Conservation (phyloP, 2,113 vertebrate genomes). For the Silurus meridionalis region DNA sequence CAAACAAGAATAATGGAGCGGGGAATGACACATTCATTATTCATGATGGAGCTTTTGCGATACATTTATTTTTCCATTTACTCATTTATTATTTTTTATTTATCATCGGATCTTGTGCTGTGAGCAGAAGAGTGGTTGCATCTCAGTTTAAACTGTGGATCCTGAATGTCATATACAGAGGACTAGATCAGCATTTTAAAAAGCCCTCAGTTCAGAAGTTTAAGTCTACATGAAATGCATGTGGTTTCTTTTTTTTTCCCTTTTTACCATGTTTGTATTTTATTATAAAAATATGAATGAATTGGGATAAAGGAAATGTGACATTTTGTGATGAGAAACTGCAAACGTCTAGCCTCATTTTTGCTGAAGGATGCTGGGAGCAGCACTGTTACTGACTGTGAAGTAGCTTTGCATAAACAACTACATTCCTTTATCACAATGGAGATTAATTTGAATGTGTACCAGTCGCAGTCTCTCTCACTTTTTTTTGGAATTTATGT, state of each 20-base stretch:
- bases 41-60: constrained; percentile 58
- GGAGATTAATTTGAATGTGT: constrained; percentile 56
- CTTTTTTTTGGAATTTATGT: constrained; percentile 58
- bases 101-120: constrained; percentile 40
- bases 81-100: constrained; percentile 56
- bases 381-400: constrained; percentile 33
- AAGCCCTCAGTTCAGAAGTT: neutral
- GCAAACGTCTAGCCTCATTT: constrained; percentile 35
- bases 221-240: constrained; percentile 1
- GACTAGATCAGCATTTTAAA: constrained; percentile 25
- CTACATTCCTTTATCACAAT: constrained; percentile 51
- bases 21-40: constrained; percentile 62
- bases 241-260: neutral
- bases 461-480: constrained; percentile 53
- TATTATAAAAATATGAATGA: neutral
- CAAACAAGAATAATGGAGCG: constrained; percentile 64
- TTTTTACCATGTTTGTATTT: constrained; percentile 22
- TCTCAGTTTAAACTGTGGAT: constrained; percentile 28
- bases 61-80: constrained; percentile 56
- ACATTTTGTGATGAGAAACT: constrained; percentile 20
- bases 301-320: neutral
- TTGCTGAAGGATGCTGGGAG: constrained; percentile 26
- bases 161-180: constrained; percentile 11
- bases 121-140: constrained; percentile 20
- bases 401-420: constrained; percentile 54